Base-by-base conservation (phyloP, 2,113 vertebrate genomes). In the Terrapene triunguis region DNA sequence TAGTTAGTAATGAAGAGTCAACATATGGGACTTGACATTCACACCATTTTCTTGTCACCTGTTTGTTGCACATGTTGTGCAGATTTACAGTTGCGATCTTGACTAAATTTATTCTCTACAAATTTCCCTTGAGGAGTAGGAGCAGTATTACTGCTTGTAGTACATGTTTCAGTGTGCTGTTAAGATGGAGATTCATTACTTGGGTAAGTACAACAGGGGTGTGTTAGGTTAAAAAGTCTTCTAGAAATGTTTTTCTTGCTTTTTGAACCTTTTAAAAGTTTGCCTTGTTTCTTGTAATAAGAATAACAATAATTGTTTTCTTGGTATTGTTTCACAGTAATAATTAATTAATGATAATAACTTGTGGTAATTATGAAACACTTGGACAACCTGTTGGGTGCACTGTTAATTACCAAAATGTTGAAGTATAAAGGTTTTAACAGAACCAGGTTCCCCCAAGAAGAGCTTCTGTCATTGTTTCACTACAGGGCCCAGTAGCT, bases 391-490 rank as follows among this genome's bases (percentile, higher is more conserved):
- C 80, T 85, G 50, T 84, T 62, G 78, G 76, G 55, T 82, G n/a
- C 83, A 87, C 95, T 62, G 62, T 72, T 95, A 89, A 84, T 97
- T 96, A 93, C 85, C 87, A 95, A 51, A 94, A 89, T 95, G 92
- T 96, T 51, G 65, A 72, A 5, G n/a, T 29, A 54, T 95, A 85
- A 95, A 96, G 95, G n/a, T 98, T 97, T 98, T 97, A 96, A 92
- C 97, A 98, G 98, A 97, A 86, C 91, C 96, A 98, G 96, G 87
- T 97, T 98, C 97, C 96, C 97, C 98, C 98, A 98, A 99, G 99
- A 99, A 99, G 98, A 99, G 99, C 98, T 99, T 99, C 99, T 99
- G 99, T 99, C 99, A 99, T 98, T 99, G 98, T 98, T 98, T 98
- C 98, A 98, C 98, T 99, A 95, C 98, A 98, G 98, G 98, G 98